These are phyloP conservation scores for Patella ulyssiponensis DNA, from an alignment of 2,888 invertebrate species.

Conservation along the genomic window DNA sequence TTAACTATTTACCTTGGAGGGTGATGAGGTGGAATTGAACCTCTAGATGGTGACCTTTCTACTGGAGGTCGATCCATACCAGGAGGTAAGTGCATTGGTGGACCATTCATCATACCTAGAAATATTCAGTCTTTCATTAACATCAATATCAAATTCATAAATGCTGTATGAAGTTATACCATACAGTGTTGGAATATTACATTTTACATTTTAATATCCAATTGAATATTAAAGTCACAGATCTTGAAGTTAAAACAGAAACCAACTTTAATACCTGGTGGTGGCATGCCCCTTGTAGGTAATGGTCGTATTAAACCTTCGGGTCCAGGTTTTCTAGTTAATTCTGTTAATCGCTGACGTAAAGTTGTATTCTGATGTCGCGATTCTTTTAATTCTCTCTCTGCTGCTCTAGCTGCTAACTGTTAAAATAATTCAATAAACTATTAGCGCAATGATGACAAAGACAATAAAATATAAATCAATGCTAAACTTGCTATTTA, in stretches of 20 bases:
- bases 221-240: neutral
- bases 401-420: conserved; percentile 82
- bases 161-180: too few species aligned
- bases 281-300: conserved; percentile 61
- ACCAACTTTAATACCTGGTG: conserved; percentile 47
- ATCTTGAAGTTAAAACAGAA: neutral
- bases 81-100: conserved; percentile 47
- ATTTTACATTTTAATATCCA: too few species aligned
- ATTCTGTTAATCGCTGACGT: conserved; percentile 64
- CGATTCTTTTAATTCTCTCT: conserved; percentile 86
- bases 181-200: neutral
- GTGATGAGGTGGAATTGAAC: conserved; percentile 38
- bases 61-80: conserved; percentile 41
- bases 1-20: conserved; percentile 27
- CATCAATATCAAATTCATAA: neutral
- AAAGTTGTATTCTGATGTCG: conserved; percentile 79
- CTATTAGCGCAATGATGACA: neutral
- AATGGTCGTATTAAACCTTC: conserved; percentile 62
- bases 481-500: too few species aligned
- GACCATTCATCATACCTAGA: conserved; percentile 61
- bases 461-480: neutral
- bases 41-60: conserved; percentile 53
- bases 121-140: conserved; percentile 4
- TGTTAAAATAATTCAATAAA: conserved; percentile 35
- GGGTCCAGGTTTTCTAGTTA: conserved; percentile 58